Base-by-base conservation (phyloP, 2,888 invertebrate genomes). In the Eilema depressum region DNA sequence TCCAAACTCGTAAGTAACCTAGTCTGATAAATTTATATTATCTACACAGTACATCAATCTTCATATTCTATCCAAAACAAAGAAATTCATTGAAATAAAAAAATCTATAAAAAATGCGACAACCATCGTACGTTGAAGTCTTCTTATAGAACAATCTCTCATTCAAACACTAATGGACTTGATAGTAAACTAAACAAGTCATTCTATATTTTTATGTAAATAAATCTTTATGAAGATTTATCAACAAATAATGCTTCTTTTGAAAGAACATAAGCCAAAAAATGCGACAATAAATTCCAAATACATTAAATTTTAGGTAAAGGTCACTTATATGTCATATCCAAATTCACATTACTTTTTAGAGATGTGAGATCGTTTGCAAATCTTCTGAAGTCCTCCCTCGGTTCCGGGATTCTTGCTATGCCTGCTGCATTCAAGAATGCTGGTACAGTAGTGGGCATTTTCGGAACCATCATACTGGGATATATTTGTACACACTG, bases 401-500 rank as follows among this genome's bases (percentile, higher is more conserved):
- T 99, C 64, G 99, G 98, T 1, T 98, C 98, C 0, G 99, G 99
- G 0, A 98, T 99, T 82, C 93, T 99, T 68, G 98, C 99, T 0
- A 98, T 99, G 97, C 99, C 99, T 1, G 96, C 97, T 84, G 99
- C 98, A 23, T 97, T 99, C 86, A 97, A 97, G 85, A 97, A 98
- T 91, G 97, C 98, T 30, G 99, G 99, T 3, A 94, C 98, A 0
- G 87, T 97, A 72, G 97, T 98, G 76, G 98, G 98, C 33, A 96
- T 97, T 68, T 91, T 97, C 65, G 98, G 98, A 17, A 97, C 98
- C 2, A 95, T 98, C 28, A 88, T 98, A 57, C 96, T 99, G 75
- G 99, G 99, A 74, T 94, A 98, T 75, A 96, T 99, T 70, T 99
- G 99, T 91, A 98, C 98, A 30, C 98, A 99, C 92, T 99, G 99